phyloP scores from a whole-genome alignment of 1,140 invertebrate genomes.

The Sitophilus oryzae region DNA sequence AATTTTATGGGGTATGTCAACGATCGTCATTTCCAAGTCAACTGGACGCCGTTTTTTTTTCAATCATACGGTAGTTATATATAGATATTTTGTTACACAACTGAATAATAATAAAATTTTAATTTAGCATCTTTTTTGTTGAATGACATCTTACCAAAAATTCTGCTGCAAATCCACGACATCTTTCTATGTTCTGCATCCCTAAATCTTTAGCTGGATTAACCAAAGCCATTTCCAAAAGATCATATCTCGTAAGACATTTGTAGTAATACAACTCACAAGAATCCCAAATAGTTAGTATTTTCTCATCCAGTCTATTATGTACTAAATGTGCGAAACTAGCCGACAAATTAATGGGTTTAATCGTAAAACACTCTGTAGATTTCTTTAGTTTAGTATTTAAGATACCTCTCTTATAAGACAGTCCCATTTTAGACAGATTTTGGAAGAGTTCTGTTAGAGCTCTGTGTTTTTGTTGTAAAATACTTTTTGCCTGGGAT shows the following conservation, averaged over 20 bases:
- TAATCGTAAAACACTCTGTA: constrained; percentile 48
- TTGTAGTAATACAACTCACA: constrained; percentile 73
- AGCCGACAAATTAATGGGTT: constrained; percentile 56
- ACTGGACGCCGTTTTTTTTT: no score
- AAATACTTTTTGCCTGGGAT: constrained; percentile 71
- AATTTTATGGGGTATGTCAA: no score
- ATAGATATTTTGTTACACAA: no score
- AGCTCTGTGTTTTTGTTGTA: constrained; percentile 77
- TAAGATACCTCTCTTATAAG: constrained; percentile 65
- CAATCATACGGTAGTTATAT: no score
- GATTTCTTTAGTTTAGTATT: constrained; percentile 43
- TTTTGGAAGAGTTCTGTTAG: constrained; percentile 79
- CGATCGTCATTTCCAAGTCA: no score
- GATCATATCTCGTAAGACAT: constrained; percentile 61
- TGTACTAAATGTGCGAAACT: constrained; percentile 43
- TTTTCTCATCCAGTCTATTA: constrained; percentile 50
- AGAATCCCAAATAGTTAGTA: constrained; percentile 61
- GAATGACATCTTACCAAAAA: constrained; percentile 51
- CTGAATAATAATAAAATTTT: no score
- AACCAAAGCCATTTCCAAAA: constrained; percentile 58
- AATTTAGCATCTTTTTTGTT: no score
- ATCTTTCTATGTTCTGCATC: constrained; percentile 71
- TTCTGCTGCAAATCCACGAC: constrained; percentile 67
- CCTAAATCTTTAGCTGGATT: constrained; percentile 73
- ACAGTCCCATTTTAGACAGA: constrained; percentile 66